Evolutionary conservation across 2,113 vertebrate genomes (phyloP), one percentile per base, ranked within the genome.

Genomic region (Hippocampus zosterae): DNA sequence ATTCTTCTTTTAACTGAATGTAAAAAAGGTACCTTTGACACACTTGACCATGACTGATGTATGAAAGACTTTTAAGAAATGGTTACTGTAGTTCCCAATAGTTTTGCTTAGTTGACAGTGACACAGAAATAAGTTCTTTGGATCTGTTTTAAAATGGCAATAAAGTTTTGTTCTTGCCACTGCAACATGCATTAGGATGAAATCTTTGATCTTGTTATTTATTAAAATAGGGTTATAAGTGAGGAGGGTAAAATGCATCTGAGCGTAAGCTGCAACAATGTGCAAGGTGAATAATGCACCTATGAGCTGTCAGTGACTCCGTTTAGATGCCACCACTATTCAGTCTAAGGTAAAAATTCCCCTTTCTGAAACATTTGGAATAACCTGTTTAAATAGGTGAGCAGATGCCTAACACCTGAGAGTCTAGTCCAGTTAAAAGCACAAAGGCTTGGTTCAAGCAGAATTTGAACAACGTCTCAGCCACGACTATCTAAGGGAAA

Each of bases 1-100:
- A 25, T 77, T 37, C 75, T 73, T 52, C 23, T 55, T n/a, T 72
- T 74, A 79, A 84, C 84, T 80, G 82, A 67, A 70, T 46, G 72
- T 71, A 62, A 41, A 78, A 29, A 57, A 57, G 71, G 74, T 62
- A 61, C 46, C 64, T 71, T 64, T 81, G 65, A 77, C 69, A 70
- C 63, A 27, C 50, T 67, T 67, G 59, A 23, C 70, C 23, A 27
- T 68, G 46, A 61, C 10, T 27, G 11, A 68, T 72, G 44, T 60
- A 48, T 77, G 37, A 72, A 64, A 72, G 50, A 9, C 59, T 74
- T 71, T 73, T 52, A 3, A 69, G 56, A 61, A 61, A 56, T 44
- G 2, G 65, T 21, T 59, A 37, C 33, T 5, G 33, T 37, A 37
- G 25, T 10, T 52, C 15, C 8, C 29, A 18, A 40, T 42, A 13